phyloP scores from a whole-genome alignment of 2,888 invertebrate genomes.

The Pyrrhia umbra region DNA sequence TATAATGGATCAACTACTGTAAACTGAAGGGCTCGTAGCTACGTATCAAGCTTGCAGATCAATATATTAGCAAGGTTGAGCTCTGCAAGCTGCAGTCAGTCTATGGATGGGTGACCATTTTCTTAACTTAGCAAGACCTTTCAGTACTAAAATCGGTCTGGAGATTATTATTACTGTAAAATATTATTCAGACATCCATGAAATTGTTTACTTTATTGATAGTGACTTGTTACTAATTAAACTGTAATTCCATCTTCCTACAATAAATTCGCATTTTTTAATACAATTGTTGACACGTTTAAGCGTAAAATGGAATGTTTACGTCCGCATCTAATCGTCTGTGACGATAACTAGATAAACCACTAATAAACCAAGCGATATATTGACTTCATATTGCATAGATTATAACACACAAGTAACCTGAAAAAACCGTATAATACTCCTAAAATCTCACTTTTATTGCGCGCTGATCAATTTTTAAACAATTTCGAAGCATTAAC shows the following conservation, averaged over 20 bases:
- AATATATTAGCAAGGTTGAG: too few relatives aligned
- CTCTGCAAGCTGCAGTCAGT: too few relatives aligned
- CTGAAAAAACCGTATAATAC: conserved; percentile 5
- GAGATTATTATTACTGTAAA: too few relatives aligned
- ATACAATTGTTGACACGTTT: background rate
- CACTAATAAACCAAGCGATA: background rate
- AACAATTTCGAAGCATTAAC: conserved; percentile 21
- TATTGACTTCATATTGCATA: background rate
- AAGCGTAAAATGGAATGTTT: background rate
- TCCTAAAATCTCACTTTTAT: conserved; percentile 6
- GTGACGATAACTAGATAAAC: background rate
- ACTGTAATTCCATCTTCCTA: background rate
- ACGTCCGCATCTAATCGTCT: background rate
- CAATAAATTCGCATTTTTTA: background rate
- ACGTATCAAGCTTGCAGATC: too few relatives aligned
- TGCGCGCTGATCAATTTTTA: conserved; percentile 10
- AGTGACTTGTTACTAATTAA: background rate
- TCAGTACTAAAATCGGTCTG: too few relatives aligned
- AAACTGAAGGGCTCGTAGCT: too few relatives aligned
- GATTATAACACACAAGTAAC: conserved; percentile 19
- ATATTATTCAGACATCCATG: too few relatives aligned
- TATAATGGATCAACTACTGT: too few relatives aligned
- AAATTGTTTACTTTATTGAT: background rate
- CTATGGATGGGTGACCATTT: too few relatives aligned
- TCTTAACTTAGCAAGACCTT: too few relatives aligned